Evolutionary conservation across 2,888 invertebrate genomes (phyloP).

Genomic region (Sphinx pinastri): DNA sequence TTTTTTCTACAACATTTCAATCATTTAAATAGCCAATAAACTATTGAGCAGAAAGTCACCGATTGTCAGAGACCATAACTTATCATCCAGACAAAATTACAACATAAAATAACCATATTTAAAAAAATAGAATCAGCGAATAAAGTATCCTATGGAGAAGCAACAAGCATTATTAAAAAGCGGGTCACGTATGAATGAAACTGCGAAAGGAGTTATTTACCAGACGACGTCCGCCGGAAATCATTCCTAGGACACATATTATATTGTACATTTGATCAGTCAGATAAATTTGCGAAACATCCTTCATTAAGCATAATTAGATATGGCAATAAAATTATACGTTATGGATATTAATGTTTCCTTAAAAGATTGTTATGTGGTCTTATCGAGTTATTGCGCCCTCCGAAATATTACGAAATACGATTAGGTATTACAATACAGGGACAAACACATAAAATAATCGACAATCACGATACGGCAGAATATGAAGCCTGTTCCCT

Average conservation of each 20-base stretch:
- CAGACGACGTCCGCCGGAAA: slow-evolving; percentile 72
- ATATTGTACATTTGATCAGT: slow-evolving; percentile 13
- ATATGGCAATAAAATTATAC: slow-evolving; percentile 5
- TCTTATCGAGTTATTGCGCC: background rate
- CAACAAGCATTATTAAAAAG: slow-evolving; percentile 68
- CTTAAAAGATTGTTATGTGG: slow-evolving; percentile 5
- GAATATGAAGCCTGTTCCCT: background rate
- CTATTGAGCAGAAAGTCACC: too few species aligned
- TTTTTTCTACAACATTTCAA: background rate
- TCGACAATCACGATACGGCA: background rate
- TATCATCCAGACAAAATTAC: background rate
- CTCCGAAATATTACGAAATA: slow-evolving; percentile 1
- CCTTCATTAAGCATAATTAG: slow-evolving; percentile 28
- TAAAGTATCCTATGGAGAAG: slow-evolving; percentile 26
- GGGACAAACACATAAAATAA: slow-evolving; percentile 13
- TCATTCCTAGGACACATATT: slow-evolving; percentile 50
- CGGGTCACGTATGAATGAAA: slow-evolving; percentile 65
- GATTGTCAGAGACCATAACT: background rate
- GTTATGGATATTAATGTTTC: slow-evolving; percentile 3
- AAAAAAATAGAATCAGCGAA: background rate
- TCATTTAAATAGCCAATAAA: too few species aligned
- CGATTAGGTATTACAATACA: background rate
- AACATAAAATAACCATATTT: background rate
- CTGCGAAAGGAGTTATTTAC: slow-evolving; percentile 57
- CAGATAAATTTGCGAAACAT: slow-evolving; percentile 38